Base-by-base conservation (phyloP, 2,888 invertebrate genomes). In the Ectropis crepuscularia region DNA sequence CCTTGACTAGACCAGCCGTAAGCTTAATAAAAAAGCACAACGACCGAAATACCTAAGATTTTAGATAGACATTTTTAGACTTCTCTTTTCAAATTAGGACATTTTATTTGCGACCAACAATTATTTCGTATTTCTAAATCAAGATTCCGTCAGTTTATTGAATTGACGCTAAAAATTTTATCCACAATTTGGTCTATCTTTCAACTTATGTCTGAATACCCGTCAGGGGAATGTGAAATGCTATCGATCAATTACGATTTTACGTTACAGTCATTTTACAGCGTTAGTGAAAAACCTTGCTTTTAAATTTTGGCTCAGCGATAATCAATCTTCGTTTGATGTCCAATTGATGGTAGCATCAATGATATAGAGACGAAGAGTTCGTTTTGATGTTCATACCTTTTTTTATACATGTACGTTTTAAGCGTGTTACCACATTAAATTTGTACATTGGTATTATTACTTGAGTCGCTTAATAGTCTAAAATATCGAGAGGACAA, bases 321-420 rank as follows among this genome's bases (percentile, higher is more conserved):
- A 39, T 36, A 6, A 55, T 61, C 54, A 61, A 61, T 61, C 61
- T 61, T 61, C 37, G 50, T 61, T 49, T 55, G 49, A 50, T 36
- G 45, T 43, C 43, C 9, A 6, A 2, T 12, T n/a, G n/a, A 45
- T 45, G 6, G 16, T 28, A 28, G 16, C 16, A 28, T 28, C 16
- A 28, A 28, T 28, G 16, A 28, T 28, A 28, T 28, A 28, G 16
- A 28, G 16, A 28, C 16, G 16, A 28, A 28, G 16, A 28, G 16
- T 28, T 28, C 16, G 16, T 28, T 28, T 28, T 28, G 4, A n/a
- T n/a, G n/a, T n/a, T n/a, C n/a, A n/a, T n/a, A n/a, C n/a, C n/a
- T n/a, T n/a, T n/a, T n/a, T n/a, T n/a, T n/a, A n/a, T n/a, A n/a
- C n/a, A n/a, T n/a, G 16, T 28, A 2, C 16, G 16, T 28, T 28